phyloP scores from a whole-genome alignment of 92 coral and sea anemone species.

The Bergia puertoricense region DNA sequence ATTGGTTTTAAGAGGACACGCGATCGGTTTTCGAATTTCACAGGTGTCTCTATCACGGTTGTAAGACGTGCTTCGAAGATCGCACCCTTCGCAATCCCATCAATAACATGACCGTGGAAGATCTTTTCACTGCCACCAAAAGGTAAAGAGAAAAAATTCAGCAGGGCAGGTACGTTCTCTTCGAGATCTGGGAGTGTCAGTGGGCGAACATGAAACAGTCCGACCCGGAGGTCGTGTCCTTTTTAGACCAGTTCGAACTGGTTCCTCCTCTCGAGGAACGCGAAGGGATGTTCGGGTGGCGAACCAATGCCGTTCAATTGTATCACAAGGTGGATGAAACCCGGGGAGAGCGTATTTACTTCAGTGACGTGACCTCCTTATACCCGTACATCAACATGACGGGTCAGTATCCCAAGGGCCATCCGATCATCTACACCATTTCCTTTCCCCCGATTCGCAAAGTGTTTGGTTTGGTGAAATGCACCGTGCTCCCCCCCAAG shows the following conservation, averaged over 20 bases:
- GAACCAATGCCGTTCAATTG: not conserved
- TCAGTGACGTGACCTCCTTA: not conserved
- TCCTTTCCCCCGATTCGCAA: not conserved
- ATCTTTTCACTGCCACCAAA: not conserved
- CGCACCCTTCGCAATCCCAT: not conserved
- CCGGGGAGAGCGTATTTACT: not conserved
- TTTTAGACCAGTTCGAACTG: not conserved
- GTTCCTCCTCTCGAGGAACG: not conserved
- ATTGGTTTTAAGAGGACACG: not conserved
- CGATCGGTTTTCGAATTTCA: not conserved
- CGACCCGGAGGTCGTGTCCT: not conserved
- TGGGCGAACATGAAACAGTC: not conserved
- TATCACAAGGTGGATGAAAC: not conserved
- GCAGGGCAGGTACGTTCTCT: not conserved
- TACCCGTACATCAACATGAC: not conserved
- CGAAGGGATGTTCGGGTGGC: not conserved
- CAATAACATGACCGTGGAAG: not conserved
- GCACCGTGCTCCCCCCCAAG: not conserved
- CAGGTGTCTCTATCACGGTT: not conserved
- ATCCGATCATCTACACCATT: not conserved
- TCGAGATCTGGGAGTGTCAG: not conserved
- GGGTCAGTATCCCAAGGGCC: not conserved
- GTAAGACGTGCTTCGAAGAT: not conserved
- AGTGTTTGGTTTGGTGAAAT: not conserved
- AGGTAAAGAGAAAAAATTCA: not conserved